These are phyloP conservation scores for Micromussa lordhowensis DNA, from an alignment of 92 coral and sea anemone genomes.

Conservation along the genomic window DNA sequence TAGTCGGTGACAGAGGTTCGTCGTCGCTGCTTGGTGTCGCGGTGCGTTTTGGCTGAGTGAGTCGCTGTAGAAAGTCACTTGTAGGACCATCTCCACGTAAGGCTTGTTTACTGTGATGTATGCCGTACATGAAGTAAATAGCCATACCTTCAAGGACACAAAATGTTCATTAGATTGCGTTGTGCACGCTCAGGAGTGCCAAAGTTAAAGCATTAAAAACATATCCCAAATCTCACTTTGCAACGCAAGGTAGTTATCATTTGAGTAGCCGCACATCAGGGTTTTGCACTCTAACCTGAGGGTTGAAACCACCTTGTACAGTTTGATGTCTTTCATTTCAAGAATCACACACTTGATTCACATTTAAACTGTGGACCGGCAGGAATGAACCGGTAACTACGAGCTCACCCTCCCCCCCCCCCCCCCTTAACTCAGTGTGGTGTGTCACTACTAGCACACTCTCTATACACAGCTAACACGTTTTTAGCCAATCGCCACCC, in stretches of 20 bases:
- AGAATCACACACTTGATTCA: too few species aligned
- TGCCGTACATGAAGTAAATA: constrained; percentile 78
- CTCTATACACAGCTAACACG: background rate
- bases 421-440: background rate
- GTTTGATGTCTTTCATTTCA: background rate
- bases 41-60: constrained; percentile 28
- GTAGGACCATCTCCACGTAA: constrained; percentile 32
- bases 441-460: background rate
- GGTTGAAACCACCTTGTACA: background rate
- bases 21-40: constrained; percentile 61
- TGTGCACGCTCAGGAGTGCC: background rate
- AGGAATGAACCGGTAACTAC: background rate
- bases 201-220: background rate
- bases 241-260: background rate
- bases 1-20: constrained; percentile 51
- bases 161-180: background rate
- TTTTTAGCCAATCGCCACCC: background rate
- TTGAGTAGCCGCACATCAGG: background rate
- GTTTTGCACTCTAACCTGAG: background rate
- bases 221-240: background rate
- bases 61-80: constrained; percentile 64
- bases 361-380: too few species aligned
- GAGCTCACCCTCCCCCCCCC: too few species aligned
- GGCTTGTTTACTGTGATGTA: constrained; percentile 70
- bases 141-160: constrained; percentile 70